A percentile compares a stretch with the other conserved stretches of the same genome.
These are phyloP conservation scores for Xenopus tropicalis DNA, from an alignment of 2,113 vertebrate genomes.

Conservation along the genomic window UCB_Xtro_10.0 CM004445.2:62416501-62417000, in stretches of 20 bases:
- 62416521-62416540: no score
- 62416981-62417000: constrained; percentile 8
- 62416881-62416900: constrained; percentile 10
- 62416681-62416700: background rate
- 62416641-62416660: background rate
- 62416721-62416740: background rate
- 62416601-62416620: no score
- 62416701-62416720: background rate
- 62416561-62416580: no score
- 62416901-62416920: constrained; percentile 17
- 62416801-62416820: constrained; percentile 25
- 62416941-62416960: background rate
- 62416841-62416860: constrained; percentile 11
- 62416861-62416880: constrained; percentile 16
- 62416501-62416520: no score
- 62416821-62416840: constrained; percentile 29
- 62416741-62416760: constrained; percentile 10
- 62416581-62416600: no score
- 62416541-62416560: no score
- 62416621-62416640: no score
- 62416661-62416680: background rate
- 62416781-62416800: constrained; percentile 31
- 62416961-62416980: background rate
- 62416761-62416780: constrained; percentile 17
- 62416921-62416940: constrained; percentile 14